phyloP scores from a whole-genome alignment of 1,140 invertebrate genomes.

The Chironomus tepperi region DNA sequence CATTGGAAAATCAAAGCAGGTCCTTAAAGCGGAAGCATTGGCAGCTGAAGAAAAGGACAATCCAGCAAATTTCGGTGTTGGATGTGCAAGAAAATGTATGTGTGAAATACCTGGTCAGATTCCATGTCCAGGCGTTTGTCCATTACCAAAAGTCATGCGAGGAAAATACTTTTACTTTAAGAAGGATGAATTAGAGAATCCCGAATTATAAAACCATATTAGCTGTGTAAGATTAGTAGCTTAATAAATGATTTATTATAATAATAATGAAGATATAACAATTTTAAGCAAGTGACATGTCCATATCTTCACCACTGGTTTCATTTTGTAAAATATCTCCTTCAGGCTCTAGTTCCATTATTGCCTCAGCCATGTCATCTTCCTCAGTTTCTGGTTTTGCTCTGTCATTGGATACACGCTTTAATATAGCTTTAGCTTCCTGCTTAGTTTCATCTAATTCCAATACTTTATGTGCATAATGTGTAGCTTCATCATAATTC shows the following conservation, averaged over 20 bases:
- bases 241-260: background rate
- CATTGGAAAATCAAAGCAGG: slow-evolving; percentile 68
- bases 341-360: background rate
- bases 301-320: background rate
- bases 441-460: slow-evolving; percentile 60
- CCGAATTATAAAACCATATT: background rate
- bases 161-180: slow-evolving; percentile 56
- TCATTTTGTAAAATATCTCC: background rate
- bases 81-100: slow-evolving; percentile 78
- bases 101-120: slow-evolving; percentile 91
- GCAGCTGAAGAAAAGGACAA: slow-evolving; percentile 71
- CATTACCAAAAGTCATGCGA: slow-evolving; percentile 71
- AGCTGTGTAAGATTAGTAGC: background rate
- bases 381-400: slow-evolving; percentile 36
- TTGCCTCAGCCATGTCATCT: slow-evolving; percentile 28
- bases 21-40: slow-evolving; percentile 52
- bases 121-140: slow-evolving; percentile 75
- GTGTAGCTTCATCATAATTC: slow-evolving; percentile 75
- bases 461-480: slow-evolving; percentile 88
- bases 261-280: background rate
- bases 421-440: slow-evolving; percentile 79
- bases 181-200: background rate
- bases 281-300: background rate
- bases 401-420: slow-evolving; percentile 65
- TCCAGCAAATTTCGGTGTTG: slow-evolving; percentile 86